Conservation (phyloP, 2,888 invertebrate species). For the Calameuta filiformis region DNA sequence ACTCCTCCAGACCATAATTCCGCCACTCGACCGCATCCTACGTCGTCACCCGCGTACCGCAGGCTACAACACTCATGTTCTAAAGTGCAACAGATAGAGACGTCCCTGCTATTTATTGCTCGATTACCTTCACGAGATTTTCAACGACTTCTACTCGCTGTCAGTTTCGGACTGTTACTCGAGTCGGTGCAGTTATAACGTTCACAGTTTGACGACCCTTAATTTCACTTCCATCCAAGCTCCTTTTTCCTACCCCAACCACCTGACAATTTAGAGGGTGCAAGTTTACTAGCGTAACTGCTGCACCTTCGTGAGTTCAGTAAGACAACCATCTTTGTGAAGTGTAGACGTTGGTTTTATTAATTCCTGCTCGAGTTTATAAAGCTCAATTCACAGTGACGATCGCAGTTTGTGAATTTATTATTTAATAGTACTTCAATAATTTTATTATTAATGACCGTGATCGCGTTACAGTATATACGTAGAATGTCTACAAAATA, state of each 20-base stretch:
- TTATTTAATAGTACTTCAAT: neutral
- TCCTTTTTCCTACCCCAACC: neutral
- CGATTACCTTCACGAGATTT: conserved; percentile 19
- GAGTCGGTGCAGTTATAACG: neutral
- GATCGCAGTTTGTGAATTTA: neutral
- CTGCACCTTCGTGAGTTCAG: neutral
- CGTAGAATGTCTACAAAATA: conserved; percentile 34
- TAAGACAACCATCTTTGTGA: neutral
- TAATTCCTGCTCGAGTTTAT: neutral
- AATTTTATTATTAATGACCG: conserved; percentile 31
- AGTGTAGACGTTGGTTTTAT: neutral
- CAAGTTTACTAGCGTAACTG: neutral
- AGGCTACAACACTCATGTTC: conserved; percentile 18
- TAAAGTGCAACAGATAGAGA: conserved; percentile 21
- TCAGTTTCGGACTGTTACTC: neutral
- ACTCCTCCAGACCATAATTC: conserved; percentile 5
- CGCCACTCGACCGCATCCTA: neutral
- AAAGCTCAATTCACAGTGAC: neutral
- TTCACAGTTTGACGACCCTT: neutral
- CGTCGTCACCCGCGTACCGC: neutral
- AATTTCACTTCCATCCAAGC: neutral
- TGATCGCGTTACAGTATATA: conserved; percentile 28
- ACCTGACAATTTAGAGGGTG: neutral
- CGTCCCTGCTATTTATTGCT: neutral
- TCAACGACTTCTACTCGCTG: neutral